A percentile compares a stretch with the other conserved stretches of the same genome.
Evolutionary conservation across 2,113 vertebrate species (phyloP).

Genomic region (Catharus minimus): DNA sequence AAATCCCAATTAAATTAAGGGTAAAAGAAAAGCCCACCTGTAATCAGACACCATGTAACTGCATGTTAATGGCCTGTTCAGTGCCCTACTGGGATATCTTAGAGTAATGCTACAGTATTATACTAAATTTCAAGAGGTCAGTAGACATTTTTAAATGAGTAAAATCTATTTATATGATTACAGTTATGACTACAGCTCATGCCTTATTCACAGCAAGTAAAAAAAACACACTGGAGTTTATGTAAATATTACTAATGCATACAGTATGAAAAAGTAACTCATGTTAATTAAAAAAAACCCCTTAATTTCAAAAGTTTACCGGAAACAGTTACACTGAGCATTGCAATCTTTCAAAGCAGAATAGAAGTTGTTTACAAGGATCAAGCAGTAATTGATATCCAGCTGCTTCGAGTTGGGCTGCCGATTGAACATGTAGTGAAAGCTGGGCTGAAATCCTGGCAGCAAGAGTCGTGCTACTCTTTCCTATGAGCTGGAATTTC

Average conservation of each 20-base stretch:
- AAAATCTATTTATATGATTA: slow-evolving; percentile 60
- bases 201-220: slow-evolving; percentile 32
- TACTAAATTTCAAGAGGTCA: background rate
- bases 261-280: slow-evolving; percentile 1
- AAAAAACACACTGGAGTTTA: slow-evolving; percentile 3
- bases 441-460: background rate
- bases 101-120: background rate
- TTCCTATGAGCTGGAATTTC: slow-evolving; percentile 12
- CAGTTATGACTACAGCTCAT: slow-evolving; percentile 24
- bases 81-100: background rate
- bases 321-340: background rate
- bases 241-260: background rate
- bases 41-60: slow-evolving; percentile 27
- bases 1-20: slow-evolving; percentile 36
- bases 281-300: slow-evolving; percentile 6
- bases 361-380: background rate
- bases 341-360: slow-evolving; percentile 1
- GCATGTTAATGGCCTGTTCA: background rate
- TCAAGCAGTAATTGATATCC: background rate
- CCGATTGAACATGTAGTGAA: background rate
- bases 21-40: slow-evolving; percentile 43
- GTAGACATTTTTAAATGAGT: slow-evolving; percentile 34
- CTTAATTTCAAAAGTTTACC: slow-evolving; percentile 3
- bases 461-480: background rate
- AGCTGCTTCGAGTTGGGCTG: background rate